Conservation (phyloP, 2,888 invertebrate genomes). For the Pachydiplax longipennis region DNA sequence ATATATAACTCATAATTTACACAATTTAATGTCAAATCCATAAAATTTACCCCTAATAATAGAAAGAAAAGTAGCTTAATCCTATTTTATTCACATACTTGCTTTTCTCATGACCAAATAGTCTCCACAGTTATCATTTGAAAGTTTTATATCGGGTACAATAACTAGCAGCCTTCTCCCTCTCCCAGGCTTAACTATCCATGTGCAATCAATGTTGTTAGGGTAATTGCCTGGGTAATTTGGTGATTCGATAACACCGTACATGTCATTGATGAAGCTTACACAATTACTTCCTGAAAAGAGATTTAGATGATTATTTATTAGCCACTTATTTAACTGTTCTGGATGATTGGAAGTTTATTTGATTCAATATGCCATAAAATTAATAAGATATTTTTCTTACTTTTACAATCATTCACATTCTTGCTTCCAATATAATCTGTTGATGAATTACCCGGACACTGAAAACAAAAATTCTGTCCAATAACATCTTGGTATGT, state of each 20-base stretch:
- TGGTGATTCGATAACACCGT: constrained; percentile 59
- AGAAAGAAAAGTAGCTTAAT: too few relatives aligned
- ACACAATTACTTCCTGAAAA: constrained; percentile 51
- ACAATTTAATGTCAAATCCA: too few relatives aligned
- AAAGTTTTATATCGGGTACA: constrained; percentile 58
- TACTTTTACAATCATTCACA: constrained; percentile 59
- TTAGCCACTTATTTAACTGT: background rate
- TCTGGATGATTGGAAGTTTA: background rate
- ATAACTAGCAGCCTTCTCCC: constrained; percentile 59
- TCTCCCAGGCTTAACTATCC: constrained; percentile 58
- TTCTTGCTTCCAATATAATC: constrained; percentile 55
- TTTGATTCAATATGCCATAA: background rate
- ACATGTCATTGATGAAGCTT: constrained; percentile 52
- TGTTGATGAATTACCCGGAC: constrained; percentile 59
- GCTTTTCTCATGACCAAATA: constrained; percentile 59
- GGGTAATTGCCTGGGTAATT: constrained; percentile 61
- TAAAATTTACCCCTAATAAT: too few relatives aligned
- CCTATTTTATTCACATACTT: constrained; percentile 57
- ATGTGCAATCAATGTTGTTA: constrained; percentile 58
- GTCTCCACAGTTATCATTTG: constrained; percentile 58
- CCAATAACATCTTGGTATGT: constrained; percentile 57
- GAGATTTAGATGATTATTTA: background rate
- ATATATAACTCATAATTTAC: too few relatives aligned
- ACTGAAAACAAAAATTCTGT: constrained; percentile 58
- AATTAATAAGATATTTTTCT: background rate